Evolutionary conservation across 1,140 invertebrate species (phyloP).

Genomic region (Rhizoglyphus robini): DNA sequence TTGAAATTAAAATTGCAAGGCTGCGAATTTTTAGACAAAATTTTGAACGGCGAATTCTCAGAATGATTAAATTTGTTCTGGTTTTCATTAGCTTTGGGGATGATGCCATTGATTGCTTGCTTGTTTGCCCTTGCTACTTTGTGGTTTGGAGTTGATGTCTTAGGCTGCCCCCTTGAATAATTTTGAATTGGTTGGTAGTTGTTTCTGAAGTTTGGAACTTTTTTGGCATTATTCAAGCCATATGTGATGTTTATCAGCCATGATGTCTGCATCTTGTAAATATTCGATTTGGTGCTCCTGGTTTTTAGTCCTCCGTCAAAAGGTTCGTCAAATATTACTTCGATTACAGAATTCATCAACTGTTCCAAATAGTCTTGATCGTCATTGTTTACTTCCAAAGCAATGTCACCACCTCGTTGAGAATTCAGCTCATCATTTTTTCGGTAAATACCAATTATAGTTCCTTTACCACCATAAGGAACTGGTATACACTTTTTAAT

Average conservation of each 20-base stretch:
- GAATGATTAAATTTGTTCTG: conserved; percentile 11
- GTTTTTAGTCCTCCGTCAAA: conserved; percentile 50
- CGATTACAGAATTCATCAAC: conserved; percentile 44
- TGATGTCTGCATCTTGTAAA: conserved; percentile 12
- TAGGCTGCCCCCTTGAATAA: neutral
- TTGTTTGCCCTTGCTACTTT: neutral
- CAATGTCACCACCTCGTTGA: neutral
- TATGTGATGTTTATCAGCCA: conserved; percentile 25
- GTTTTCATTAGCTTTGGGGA: neutral
- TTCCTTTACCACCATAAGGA: conserved; percentile 64
- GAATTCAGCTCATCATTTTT: neutral
- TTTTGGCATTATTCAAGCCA: neutral
- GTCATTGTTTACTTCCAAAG: too few species aligned
- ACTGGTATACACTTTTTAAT: conserved; percentile 55
- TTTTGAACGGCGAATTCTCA: conserved; percentile 8
- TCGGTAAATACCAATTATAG: conserved; percentile 48
- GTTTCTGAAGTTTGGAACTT: neutral
- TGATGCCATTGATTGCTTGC: neutral
- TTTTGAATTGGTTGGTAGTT: conserved; percentile 12
- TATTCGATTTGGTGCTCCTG: conserved; percentile 15
- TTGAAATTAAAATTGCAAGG: too few species aligned
- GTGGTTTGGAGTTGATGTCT: conserved; percentile 1
- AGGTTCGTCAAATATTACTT: conserved; percentile 59
- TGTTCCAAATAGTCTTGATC: conserved; percentile 32
- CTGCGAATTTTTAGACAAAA: neutral